Conservation (phyloP, 2,888 invertebrate species). For the Drosophila emarginata region DNA sequence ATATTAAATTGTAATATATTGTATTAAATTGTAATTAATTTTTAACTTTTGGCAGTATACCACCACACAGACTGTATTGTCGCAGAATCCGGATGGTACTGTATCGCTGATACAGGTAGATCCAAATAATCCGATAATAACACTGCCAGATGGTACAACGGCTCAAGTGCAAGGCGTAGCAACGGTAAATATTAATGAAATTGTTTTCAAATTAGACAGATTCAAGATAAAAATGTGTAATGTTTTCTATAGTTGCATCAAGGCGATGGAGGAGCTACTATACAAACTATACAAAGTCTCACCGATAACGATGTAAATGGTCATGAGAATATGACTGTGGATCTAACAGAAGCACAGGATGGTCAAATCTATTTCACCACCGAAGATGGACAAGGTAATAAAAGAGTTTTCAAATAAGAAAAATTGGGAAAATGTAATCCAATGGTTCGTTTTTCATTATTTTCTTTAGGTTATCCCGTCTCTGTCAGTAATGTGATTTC, state of each 20-base stretch:
- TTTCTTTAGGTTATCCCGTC: conserved; percentile 85
- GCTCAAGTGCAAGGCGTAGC: conserved; percentile 92
- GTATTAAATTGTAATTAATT: neutral
- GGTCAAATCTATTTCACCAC: conserved; percentile 97
- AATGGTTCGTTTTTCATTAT: neutral
- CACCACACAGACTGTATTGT: conserved; percentile 92
- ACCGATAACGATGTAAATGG: conserved; percentile 86
- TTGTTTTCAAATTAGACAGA: too few species aligned
- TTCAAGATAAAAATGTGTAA: neutral
- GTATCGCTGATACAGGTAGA: conserved; percentile 98
- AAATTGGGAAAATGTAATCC: too few species aligned
- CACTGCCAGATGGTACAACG: conserved; percentile 96
- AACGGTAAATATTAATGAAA: conserved; percentile 71
- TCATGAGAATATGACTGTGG: conserved; percentile 92
- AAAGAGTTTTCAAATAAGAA: too few species aligned
- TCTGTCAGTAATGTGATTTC: conserved; percentile 97
- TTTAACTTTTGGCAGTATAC: conserved; percentile 85
- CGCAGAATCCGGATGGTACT: conserved; percentile 97
- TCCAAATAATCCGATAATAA: conserved; percentile 96
- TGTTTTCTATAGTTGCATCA: conserved; percentile 85
- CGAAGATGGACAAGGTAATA: conserved; percentile 94
- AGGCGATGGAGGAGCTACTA: conserved; percentile 85
- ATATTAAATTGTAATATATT: neutral
- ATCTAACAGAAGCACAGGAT: conserved; percentile 96
- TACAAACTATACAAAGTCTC: conserved; percentile 88